Conservation (phyloP, 2,797 vertebrate genomes). For the Rhynchotus rufescens region DNA sequence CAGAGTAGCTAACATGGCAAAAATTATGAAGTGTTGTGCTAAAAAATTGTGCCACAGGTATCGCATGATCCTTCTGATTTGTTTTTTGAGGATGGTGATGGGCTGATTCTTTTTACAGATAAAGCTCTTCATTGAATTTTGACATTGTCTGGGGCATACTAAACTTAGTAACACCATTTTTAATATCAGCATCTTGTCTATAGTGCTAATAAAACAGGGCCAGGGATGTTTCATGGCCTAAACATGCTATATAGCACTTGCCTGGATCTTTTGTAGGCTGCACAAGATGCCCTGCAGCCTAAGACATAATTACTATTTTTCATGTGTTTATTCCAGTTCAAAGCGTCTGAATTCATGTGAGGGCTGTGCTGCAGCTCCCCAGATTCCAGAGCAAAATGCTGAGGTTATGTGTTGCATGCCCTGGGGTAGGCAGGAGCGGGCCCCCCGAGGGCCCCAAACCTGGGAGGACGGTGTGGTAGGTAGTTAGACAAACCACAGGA, state of each 20-base stretch:
- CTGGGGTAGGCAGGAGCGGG: background rate
- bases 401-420: background rate
- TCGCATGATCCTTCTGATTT: background rate
- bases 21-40: background rate
- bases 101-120: background rate
- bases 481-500: conserved; percentile 2
- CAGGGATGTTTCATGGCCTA: conserved; percentile 11
- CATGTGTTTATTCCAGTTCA: conserved; percentile 38
- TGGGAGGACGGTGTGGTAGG: background rate
- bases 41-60: background rate
- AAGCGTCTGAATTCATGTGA: background rate
- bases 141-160: background rate
- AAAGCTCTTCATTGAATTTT: background rate
- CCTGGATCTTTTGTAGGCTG: background rate
- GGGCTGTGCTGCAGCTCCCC: background rate
- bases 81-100: background rate
- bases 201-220: background rate
- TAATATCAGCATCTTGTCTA: background rate
- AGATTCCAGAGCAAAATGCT: background rate
- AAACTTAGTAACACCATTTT: background rate
- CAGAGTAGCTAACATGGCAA: background rate
- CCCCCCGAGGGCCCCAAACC: background rate
- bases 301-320: conserved; percentile 17
- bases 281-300: background rate
- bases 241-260: background rate